Evolutionary conservation across 1,140 invertebrate genomes (phyloP), one percentile per base, ranked within the genome.

Genomic region (Rhyzopertha dominica): DNA sequence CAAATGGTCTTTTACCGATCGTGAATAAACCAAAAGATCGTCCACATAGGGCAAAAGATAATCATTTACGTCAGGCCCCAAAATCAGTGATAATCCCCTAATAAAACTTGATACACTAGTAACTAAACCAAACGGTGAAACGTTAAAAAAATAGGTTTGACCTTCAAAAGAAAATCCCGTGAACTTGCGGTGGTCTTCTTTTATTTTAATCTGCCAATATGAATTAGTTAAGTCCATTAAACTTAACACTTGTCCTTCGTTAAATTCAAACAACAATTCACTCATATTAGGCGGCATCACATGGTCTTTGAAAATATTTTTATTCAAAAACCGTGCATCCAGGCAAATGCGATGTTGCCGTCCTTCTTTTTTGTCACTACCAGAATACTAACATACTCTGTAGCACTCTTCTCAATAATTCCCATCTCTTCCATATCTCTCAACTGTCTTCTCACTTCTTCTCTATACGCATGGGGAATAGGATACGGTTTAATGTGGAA

Each of bases 401-500:
- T 39, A 10, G n/a, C n/a, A 9, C 5, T 16, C 9, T 14, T n/a
- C 25, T 28, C 22, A 13, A 45, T 45, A 8, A 45, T 25, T 7
- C 54, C 50, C 20, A 39, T 18, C 1, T 50, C 16, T 18, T 54
- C 23, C 28, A 61, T 43, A 36, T 61, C 49, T 1, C 49, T 28
- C 3, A 61, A 25, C 19, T 56, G 52, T 18, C 41, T 18, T 9
- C 42, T 42, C 7, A 54, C 36, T 12, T 49, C 54, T 1, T 32
- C 29, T 8, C 53, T 35, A 48, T 56, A 59, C 0, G 54, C 53
- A 43, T 49, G 54, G 8, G 59, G 61, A 10, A 63, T 20, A 12
- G 59, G 58, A 48, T 63, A 63, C 1, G 53, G 37, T 10, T 37
- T 40, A 18, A 45, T 53, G 10, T 56, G 29, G 16, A 58, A 24